Evolutionary conservation across 2,113 vertebrate genomes (phyloP).

Genomic region (Mus spicilegus): DNA sequence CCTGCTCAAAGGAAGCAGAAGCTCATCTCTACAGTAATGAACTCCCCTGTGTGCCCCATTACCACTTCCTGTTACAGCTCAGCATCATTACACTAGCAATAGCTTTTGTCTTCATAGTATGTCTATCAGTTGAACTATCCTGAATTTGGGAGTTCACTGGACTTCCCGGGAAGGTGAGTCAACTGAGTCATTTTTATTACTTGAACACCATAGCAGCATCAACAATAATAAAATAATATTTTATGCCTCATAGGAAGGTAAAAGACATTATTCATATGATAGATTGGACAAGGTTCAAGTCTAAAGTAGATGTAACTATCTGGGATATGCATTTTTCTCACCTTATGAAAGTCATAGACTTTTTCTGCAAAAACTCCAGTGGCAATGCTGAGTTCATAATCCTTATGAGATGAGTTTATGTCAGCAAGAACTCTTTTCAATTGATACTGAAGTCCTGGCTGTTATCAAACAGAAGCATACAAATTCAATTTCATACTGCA

Average conservation of each 20-base stretch:
- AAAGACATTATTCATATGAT: background rate
- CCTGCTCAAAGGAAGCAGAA: background rate
- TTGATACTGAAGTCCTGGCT: constrained; percentile 69
- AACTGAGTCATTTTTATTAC: too few species aligned
- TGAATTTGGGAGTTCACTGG: background rate
- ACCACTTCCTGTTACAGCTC: background rate
- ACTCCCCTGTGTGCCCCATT: fast-evolving
- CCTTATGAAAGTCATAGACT: constrained; percentile 71
- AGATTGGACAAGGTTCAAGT: background rate
- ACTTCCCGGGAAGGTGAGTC: background rate
- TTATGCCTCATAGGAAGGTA: background rate
- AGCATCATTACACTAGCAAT: fast-evolving
- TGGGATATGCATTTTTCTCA: constrained; percentile 35
- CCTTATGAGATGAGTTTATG: constrained; percentile 70
- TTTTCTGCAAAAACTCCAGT: constrained; percentile 80
- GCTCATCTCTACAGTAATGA: background rate
- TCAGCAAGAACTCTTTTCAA: constrained; percentile 70
- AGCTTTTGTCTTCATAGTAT: background rate
- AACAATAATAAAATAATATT: background rate
- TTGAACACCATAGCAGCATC: background rate
- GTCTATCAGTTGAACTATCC: background rate
- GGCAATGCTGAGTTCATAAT: constrained; percentile 77
- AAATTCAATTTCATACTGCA: background rate
- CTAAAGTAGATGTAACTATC: background rate
- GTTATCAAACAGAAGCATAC: constrained; percentile 38